Evolutionary conservation across 2,797 vertebrate species (phyloP).

Genomic region (Sebastes miniatus): DNA sequence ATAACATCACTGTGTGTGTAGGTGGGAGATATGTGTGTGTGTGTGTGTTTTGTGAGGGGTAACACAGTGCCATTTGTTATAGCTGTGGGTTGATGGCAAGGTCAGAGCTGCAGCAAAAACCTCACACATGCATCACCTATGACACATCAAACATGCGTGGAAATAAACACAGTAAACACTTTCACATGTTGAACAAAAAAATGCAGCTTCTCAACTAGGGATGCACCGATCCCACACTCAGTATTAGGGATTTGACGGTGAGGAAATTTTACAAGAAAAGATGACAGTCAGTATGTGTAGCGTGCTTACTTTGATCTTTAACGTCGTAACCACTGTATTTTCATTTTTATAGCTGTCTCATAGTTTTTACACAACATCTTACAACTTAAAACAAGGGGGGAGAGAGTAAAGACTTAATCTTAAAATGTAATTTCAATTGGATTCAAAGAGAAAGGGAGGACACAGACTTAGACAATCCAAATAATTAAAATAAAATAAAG

Average conservation of each 20-base stretch:
- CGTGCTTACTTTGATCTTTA: no score
- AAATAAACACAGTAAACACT: neutral
- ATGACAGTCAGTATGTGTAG: no score
- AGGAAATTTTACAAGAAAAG: no score
- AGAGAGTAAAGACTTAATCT: no score
- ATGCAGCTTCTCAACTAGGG: neutral
- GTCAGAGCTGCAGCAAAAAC: slow-evolving; percentile 36
- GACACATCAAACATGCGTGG: slow-evolving; percentile 18
- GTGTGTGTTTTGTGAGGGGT: slow-evolving; percentile 14
- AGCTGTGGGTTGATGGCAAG: slow-evolving; percentile 44
- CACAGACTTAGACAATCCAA: no score
- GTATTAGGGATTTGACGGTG: neutral
- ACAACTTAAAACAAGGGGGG: no score
- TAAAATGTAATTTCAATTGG: no score
- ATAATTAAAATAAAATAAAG: no score
- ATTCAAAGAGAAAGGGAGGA: no score
- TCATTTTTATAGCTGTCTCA: no score
- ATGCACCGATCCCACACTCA: neutral
- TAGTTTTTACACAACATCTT: no score
- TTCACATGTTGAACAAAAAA: neutral
- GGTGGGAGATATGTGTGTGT: slow-evolving; percentile 20
- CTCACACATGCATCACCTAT: slow-evolving; percentile 49
- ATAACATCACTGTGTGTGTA: slow-evolving; percentile 42
- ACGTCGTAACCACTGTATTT: no score
- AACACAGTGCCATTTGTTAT: slow-evolving; percentile 57